A percentile compares a stretch with the other conserved stretches of the same genome.
Evolutionary conservation across 2,797 vertebrate genomes (phyloP).

Genomic region (Lateolabrax maculatus): DNA sequence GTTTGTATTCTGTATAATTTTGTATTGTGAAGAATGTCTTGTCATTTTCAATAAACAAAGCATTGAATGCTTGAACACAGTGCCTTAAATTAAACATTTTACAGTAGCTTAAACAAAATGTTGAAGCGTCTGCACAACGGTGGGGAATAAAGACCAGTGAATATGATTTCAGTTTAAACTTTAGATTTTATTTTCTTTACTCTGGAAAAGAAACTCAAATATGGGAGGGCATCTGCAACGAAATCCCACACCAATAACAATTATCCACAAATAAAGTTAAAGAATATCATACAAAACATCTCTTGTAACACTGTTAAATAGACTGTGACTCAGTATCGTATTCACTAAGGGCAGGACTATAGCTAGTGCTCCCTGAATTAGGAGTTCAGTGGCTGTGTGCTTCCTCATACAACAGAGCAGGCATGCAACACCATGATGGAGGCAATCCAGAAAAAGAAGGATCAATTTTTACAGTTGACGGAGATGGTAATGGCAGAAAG

Average conservation of each 20-base stretch:
- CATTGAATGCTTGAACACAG: slow-evolving; percentile 82
- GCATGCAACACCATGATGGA: slow-evolving; percentile 72
- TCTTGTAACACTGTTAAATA: slow-evolving; percentile 97
- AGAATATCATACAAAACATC: slow-evolving; percentile 93
- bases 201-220: slow-evolving; percentile 91
- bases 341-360: slow-evolving; percentile 87
- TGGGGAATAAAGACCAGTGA: background rate
- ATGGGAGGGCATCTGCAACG: slow-evolving; percentile 81
- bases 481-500: slow-evolving; percentile 64
- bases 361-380: slow-evolving; percentile 85
- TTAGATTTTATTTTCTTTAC: slow-evolving; percentile 87
- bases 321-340: slow-evolving; percentile 88
- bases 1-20: slow-evolving; percentile 91
- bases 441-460: slow-evolving; percentile 43
- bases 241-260: slow-evolving; percentile 92
- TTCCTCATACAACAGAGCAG: slow-evolving; percentile 73
- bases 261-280: slow-evolving; percentile 97
- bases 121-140: background rate
- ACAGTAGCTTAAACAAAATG: background rate
- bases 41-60: slow-evolving; percentile 87
- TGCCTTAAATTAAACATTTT: background rate
- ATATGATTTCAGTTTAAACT: slow-evolving; percentile 71
- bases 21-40: slow-evolving; percentile 89
- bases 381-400: slow-evolving; percentile 88
- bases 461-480: slow-evolving; percentile 48